These are phyloP conservation scores for Montipora cactus DNA, from an alignment of 64 coral and sea anemone species.

Conservation along the genomic window DNA sequence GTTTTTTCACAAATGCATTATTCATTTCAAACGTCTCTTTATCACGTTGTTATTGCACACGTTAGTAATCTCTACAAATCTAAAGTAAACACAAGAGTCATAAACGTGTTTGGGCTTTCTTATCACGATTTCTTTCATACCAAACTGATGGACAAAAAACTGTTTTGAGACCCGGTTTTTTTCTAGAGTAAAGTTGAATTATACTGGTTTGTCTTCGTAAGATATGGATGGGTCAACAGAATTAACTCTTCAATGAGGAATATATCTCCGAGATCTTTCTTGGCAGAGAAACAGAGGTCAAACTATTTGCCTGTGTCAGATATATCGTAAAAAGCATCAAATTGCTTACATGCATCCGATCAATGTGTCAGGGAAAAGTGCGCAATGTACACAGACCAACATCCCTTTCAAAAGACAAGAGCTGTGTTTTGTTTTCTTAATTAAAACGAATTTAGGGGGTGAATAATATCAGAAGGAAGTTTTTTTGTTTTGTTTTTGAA, in stretches of 20 bases:
- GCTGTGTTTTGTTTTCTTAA: too few relatives aligned
- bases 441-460: too few relatives aligned
- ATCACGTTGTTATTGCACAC: not conserved
- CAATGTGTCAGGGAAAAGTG: not conserved
- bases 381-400: too few relatives aligned
- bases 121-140: not conserved
- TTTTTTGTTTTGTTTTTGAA: too few relatives aligned
- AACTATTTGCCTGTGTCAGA: not conserved
- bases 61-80: not conserved
- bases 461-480: too few relatives aligned
- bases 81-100: not conserved
- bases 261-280: too few relatives aligned
- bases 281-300: not conserved
- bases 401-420: too few relatives aligned
- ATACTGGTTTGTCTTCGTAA: not conserved
- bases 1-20: not conserved
- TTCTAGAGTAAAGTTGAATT: not conserved
- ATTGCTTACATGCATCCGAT: not conserved
- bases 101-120: not conserved
- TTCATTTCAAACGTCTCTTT: constrained; percentile 2
- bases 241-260: not conserved
- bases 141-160: not conserved
- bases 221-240: not conserved
- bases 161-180: not conserved
- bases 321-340: not conserved